Percentiles rank a stretch among this genome's conserved stretches.
Evolutionary conservation across 2,888 invertebrate genomes (phyloP).

Genomic region (Lepidonotus clava): DNA sequence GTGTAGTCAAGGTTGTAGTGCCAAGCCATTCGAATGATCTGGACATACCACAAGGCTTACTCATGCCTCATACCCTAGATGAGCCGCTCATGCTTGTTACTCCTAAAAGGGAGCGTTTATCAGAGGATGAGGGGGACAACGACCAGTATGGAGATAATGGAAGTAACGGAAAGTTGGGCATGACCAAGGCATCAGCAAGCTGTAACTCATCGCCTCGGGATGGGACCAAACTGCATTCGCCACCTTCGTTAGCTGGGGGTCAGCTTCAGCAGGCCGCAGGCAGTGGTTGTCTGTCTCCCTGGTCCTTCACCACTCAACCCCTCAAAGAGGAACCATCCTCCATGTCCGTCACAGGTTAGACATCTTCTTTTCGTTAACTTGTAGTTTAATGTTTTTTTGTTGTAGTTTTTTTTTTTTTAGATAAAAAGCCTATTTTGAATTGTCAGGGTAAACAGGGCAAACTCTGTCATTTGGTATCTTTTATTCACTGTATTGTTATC

Average conservation of each 20-base stretch:
- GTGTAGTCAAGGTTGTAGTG: background rate
- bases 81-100: constrained; percentile 33
- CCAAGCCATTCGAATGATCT: background rate
- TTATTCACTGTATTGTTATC: too few relatives aligned
- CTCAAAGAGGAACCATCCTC: constrained; percentile 10
- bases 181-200: background rate
- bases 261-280: background rate
- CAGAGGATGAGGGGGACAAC: constrained; percentile 1
- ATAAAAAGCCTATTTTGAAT: too few relatives aligned
- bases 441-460: too few relatives aligned
- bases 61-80: background rate
- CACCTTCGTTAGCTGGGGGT: background rate
- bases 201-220: background rate
- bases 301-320: background rate
- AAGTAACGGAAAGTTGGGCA: background rate
- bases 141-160: background rate
- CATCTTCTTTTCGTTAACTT: too few relatives aligned
- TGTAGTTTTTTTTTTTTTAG: too few relatives aligned
- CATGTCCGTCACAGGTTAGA: background rate
- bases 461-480: too few relatives aligned
- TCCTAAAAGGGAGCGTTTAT: constrained; percentile 16
- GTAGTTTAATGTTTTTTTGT: too few relatives aligned
- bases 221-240: constrained; percentile 16
- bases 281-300: constrained; percentile 2
- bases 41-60: background rate